Percentiles rank a stretch among this genome's conserved stretches.
Conservation (phyloP, 2,113 vertebrate species). For the Spizaetus ornatus region DNA sequence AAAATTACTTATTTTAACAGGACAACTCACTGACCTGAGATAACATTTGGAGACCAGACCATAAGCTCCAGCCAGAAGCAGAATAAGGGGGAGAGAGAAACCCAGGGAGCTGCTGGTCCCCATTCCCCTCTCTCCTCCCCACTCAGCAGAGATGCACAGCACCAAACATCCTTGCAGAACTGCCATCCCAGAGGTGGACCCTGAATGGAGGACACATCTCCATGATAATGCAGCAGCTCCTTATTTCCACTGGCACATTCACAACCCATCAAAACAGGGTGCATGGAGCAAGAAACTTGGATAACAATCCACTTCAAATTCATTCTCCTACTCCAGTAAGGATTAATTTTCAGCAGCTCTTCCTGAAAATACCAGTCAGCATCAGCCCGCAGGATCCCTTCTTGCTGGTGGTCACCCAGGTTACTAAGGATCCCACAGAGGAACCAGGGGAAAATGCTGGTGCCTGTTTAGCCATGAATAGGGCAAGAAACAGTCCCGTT, state of each 20-base stretch:
- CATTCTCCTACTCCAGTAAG: neutral
- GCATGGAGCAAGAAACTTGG: neutral
- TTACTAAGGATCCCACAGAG: neutral
- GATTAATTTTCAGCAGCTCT: neutral
- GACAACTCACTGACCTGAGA: neutral
- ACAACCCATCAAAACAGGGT: neutral
- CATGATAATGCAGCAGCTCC: neutral
- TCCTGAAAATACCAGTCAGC: neutral
- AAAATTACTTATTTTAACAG: neutral
- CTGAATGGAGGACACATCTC: neutral
- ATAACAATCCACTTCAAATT: neutral
- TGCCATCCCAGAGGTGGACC: neutral
- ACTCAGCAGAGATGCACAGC: neutral
- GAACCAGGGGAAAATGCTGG: neutral
- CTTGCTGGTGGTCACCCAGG: neutral
- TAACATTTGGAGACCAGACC: neutral
- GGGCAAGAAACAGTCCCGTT: neutral
- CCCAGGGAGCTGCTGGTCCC: neutral
- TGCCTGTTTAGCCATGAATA: neutral
- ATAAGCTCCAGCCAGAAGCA: neutral
- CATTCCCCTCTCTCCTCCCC: accelerated
- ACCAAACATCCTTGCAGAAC: neutral
- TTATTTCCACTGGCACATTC: neutral
- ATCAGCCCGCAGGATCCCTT: neutral
- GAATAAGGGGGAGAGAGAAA: neutral